Evolutionary conservation across 2,113 vertebrate genomes (phyloP), one percentile per base, ranked within the genome.

Genomic region (Dipodomys spectabilis): DNA sequence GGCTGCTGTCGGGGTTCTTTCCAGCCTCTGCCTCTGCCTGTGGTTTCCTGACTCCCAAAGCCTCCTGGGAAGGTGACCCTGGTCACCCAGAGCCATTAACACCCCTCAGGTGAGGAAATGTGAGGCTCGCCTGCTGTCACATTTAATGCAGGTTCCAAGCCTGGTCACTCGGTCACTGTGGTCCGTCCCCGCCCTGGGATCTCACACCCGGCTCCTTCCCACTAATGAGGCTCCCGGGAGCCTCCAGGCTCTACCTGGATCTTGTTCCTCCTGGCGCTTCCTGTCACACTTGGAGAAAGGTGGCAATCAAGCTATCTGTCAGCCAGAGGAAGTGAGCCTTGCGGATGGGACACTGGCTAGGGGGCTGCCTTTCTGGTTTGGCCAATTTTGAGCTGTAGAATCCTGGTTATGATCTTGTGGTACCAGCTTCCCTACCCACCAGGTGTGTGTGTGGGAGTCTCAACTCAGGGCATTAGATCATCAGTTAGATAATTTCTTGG

Each of bases 61-160:
- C 16, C 32, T 85, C 32, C 69, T 4, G n/a, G 10, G n/a, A 69
- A 82, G n/a, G 39, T 45, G 45, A 1, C n/a, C 30, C 28, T 32
- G 65, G 45, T 45, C 69, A 71, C 45, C 44, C 27, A 65, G 71
- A 57, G 19, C 62, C 0, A 5, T 23, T 7, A 22, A 25, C 30
- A 23, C 16, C 8, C 2, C 30, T 81, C 35, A 20, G 69, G 35
- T 81, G 69, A 78, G 79, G 27, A 39, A 77, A 30, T 0, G 2
- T 25, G 79, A 73, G 16, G 67, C 62, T 69, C 44, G 69, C 71
- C 74, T 30, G 74, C 93, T 94, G 86, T 91, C 80, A 67, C 8
- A 1, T 32, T 88, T 57, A 69, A 71, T 53, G 80, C 62, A 49
- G 60, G 53, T 62, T 88, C 79, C 12, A 62, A 67, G 74, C 44